Evolutionary conservation across 1,140 invertebrate genomes (phyloP).

Genomic region (Drosophila pseudoananassae): DNA sequence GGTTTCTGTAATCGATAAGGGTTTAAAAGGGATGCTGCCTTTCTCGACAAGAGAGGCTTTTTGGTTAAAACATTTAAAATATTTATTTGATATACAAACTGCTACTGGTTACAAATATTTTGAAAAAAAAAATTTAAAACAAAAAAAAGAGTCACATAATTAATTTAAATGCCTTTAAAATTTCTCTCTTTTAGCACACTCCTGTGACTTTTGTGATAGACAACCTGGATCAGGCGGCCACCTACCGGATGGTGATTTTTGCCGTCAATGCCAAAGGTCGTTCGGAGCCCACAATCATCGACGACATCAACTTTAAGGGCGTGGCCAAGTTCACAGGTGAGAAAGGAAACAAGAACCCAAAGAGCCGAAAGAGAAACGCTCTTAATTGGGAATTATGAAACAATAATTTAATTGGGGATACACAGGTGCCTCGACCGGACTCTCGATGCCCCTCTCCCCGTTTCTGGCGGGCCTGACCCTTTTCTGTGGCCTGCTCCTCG

Average conservation of each 20-base stretch:
- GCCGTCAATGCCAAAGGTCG: conserved; percentile 93
- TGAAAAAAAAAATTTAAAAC: too few species aligned
- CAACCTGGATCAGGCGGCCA: conserved; percentile 91
- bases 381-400: conserved; percentile 39
- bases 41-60: neutral
- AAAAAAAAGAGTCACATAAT: neutral
- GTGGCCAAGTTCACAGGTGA: conserved; percentile 89
- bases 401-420: conserved; percentile 34
- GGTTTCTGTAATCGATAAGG: conserved; percentile 6
- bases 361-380: neutral
- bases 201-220: conserved; percentile 90
- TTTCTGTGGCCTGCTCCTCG: conserved; percentile 88
- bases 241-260: conserved; percentile 91
- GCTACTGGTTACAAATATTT: too few species aligned
- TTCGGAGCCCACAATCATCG: conserved; percentile 91
- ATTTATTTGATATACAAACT: neutral
- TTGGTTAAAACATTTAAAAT: neutral
- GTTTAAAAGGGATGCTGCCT: neutral
- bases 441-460: conserved; percentile 88
- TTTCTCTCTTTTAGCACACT: conserved; percentile 73
- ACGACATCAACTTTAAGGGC: conserved; percentile 92
- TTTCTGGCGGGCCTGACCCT: conserved; percentile 89
- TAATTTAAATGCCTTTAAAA: neutral
- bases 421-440: conserved; percentile 84
- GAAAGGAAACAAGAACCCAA: conserved; percentile 17